phyloP scores from a whole-genome alignment of 2,797 vertebrate genomes.

The Halcyon leucocephala region DNA sequence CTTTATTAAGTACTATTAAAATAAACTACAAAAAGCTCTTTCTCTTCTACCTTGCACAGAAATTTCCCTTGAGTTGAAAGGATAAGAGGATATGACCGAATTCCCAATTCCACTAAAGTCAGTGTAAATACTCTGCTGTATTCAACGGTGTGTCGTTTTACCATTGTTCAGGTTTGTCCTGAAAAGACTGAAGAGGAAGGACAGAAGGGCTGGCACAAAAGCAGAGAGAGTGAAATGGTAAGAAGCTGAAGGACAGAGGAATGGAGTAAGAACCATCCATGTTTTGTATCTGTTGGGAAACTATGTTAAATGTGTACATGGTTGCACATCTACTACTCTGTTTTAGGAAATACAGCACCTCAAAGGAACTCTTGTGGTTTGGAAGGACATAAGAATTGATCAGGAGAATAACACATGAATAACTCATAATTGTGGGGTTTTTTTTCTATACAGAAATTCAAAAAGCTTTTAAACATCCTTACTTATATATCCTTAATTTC shows the following conservation, averaged over 20 bases:
- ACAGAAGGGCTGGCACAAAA: neutral
- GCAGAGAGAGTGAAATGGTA: neutral
- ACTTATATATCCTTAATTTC: neutral
- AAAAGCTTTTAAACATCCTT: neutral
- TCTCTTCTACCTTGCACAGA: neutral
- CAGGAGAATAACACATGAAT: neutral
- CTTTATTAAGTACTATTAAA: neutral
- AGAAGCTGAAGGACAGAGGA: neutral
- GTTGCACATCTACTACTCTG: neutral
- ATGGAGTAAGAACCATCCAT: neutral
- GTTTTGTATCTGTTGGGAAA: neutral
- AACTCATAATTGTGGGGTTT: neutral
- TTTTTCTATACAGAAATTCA: neutral
- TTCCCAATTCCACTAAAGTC: neutral
- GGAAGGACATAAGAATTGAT: neutral
- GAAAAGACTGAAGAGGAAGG: neutral
- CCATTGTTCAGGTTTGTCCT: neutral
- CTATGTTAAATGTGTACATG: neutral
- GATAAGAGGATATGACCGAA: neutral
- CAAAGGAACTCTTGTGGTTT: neutral
- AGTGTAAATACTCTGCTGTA: neutral
- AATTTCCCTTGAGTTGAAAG: neutral
- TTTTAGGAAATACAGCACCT: neutral
- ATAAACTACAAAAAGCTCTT: neutral
- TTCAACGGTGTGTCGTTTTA: neutral